Base-by-base conservation (phyloP, 2,888 invertebrate species). In the Trimorus sp. region DNA sequence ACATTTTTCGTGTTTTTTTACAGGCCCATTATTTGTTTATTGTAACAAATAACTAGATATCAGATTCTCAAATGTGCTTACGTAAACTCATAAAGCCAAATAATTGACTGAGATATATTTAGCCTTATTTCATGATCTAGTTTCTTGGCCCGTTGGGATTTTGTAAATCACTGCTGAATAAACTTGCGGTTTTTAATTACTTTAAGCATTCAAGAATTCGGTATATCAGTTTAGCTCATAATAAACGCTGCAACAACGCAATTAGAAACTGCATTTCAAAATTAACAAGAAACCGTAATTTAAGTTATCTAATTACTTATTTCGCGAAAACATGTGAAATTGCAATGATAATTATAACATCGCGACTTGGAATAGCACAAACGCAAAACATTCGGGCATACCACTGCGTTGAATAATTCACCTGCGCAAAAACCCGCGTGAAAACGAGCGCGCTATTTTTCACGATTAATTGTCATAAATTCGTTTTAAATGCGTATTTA, bases 221-320 rank as follows among this genome's bases (percentile, higher is more conserved):
- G 26, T 26, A 42, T 62, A 62, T 48, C 36, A 62, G 45, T 48
- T 62, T 62, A 62, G n/a, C 12, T 14, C 60, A 16, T 54, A 54
- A 42, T 66, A 66, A n/a, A 54, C 14, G 26, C 8, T 54, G n/a
- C 26, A 42, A 54, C 56, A 15, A 1, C 45, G 36, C 49, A 70
- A 60, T 70, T 70, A 42, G 40, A 70, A 42, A 42, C 51, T 38
- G n/a, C 26, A 14, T 42, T 70, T 26, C 40, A 49, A 59, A 51
- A 70, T 70, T 51, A 70, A 16, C 49, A 11, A 26, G 38, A 60
- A 26, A 70, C 15, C 15, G 38, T 60, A 51, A 70, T 70, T 70
- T 60, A 49, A 70, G 40, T 51, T 38, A 69, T 58, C 48, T 58
- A 69, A 58, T 69, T 58, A 58, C 69, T 69, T 69, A 58, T 58